Percentiles rank a stretch among this genome's conserved stretches.
Conservation (phyloP, 2,797 vertebrate species). For the Cheirogaleus major region DNA sequence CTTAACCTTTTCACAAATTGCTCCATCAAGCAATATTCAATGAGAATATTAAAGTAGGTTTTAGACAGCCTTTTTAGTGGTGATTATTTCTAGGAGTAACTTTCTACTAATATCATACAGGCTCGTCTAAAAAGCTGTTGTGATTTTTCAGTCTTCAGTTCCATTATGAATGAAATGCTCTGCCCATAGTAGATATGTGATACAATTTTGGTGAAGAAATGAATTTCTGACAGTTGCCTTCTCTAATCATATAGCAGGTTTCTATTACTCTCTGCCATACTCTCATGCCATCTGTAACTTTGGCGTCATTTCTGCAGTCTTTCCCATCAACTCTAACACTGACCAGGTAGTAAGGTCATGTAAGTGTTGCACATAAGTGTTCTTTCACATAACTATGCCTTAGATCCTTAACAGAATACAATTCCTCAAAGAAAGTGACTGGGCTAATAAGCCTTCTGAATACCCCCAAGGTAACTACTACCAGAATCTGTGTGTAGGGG, state of each 20-base stretch:
- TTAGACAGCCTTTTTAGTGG: neutral
- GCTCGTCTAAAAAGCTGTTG: neutral
- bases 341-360: neutral
- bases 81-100: slow-evolving; percentile 12
- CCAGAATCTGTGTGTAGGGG: neutral
- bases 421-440: neutral
- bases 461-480: neutral
- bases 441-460: slow-evolving; percentile 15
- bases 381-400: neutral
- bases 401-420: neutral
- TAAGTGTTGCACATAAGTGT: neutral
- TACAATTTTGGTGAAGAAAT: slow-evolving; percentile 25
- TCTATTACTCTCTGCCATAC: neutral
- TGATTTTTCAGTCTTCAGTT: neutral
- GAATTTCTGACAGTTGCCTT: neutral
- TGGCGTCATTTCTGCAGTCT: neutral
- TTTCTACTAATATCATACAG: neutral
- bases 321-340: neutral
- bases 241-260: neutral
- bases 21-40: slow-evolving; percentile 1
- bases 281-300: neutral
- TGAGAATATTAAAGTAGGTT: slow-evolving; percentile 6
- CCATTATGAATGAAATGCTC: neutral
- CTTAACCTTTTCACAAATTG: neutral
- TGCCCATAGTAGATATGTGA: neutral